Evolutionary conservation across 2,797 vertebrate species (phyloP), one percentile per base, ranked within the genome.

Genomic region (Artibeus lituratus): DNA sequence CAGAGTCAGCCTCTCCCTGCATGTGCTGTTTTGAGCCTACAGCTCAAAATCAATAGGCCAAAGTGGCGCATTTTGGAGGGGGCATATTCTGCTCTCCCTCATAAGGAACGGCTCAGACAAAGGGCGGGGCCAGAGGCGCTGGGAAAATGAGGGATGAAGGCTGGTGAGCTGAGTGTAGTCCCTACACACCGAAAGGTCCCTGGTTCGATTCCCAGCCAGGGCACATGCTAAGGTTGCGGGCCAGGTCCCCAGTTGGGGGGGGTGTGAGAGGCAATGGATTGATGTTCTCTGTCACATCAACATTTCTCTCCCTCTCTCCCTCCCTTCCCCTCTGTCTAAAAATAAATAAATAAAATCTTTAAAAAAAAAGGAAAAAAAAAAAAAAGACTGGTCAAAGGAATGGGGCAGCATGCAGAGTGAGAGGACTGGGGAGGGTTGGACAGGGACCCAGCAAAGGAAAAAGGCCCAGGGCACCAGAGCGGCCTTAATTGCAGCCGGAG

Each of bases 401-500:
- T 7, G 15, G 44, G 73, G 32, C 67, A n/a, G 37, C 24, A 39
- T 4, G 7, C 42, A 22, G n/a, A 37, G 44, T 21, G 26, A 26
- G 57, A 69, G 69, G 11, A 11, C 21, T 55, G 15, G n/a, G 88
- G 24, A 69, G 47, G 32, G 26, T 2, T 12, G 47, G n/a, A 14
- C 47, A n/a, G 76, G 62, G 16, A 22, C 10, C 47, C 82, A 39
- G 67, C n/a, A 21, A 49, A 12, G 24, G 49, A 57, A 44, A 62
- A 3, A 14, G 24, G 14, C 74, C 35, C 35, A 80, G 65, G 15
- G 7, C n/a, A 86, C 35, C 24, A n/a, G 42, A 59, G 81, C 16
- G 0, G 0, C 7, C 62, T 86, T 29, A 2, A 29, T 69, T 0
- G 1, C 51, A 15, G 72, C 22, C 35, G 0, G 1, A 14, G 26